A percentile compares a stretch with the other conserved stretches of the same genome.
Conservation (phyloP, 2,888 invertebrate genomes). For the Dorcus hopei region DNA sequence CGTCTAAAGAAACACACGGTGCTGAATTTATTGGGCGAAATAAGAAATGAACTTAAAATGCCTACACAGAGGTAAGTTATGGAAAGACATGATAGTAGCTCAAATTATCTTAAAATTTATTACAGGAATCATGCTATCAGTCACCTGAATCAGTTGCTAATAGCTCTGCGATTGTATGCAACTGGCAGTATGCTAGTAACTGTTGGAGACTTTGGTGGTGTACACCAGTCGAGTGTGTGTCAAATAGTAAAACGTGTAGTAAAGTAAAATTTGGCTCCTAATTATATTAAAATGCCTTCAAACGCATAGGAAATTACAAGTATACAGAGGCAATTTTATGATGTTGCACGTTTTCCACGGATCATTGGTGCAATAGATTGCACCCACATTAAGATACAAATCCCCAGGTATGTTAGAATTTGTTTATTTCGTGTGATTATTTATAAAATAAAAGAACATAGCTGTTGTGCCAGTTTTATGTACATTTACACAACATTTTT, state of each 20-base stretch:
- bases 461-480: too few relatives aligned
- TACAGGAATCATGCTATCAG: constrained; percentile 7
- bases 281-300: constrained; percentile 18
- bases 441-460: not conserved
- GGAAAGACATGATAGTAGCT: not conserved
- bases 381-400: constrained; percentile 9
- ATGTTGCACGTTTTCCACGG: constrained; percentile 5
- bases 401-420: constrained; percentile 7
- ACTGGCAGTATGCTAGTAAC: constrained; percentile 11
- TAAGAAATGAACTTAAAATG: not conserved
- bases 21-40: not conserved
- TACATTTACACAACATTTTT: too few relatives aligned
- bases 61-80: not conserved
- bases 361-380: not conserved
- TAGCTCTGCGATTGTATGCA: constrained; percentile 16
- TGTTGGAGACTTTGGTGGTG: constrained; percentile 16
- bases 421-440: not conserved
- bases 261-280: not conserved
- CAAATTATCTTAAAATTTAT: not conserved
- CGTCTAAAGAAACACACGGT: not conserved
- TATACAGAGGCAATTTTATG: not conserved
- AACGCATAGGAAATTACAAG: not conserved
- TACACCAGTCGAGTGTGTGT: constrained; percentile 9
- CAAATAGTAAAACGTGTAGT: constrained; percentile 8
- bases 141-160: constrained; percentile 13